These are phyloP conservation scores for Tenodera sinensis DNA, from an alignment of 2,888 invertebrate genomes.

Conservation along the genomic window DNA sequence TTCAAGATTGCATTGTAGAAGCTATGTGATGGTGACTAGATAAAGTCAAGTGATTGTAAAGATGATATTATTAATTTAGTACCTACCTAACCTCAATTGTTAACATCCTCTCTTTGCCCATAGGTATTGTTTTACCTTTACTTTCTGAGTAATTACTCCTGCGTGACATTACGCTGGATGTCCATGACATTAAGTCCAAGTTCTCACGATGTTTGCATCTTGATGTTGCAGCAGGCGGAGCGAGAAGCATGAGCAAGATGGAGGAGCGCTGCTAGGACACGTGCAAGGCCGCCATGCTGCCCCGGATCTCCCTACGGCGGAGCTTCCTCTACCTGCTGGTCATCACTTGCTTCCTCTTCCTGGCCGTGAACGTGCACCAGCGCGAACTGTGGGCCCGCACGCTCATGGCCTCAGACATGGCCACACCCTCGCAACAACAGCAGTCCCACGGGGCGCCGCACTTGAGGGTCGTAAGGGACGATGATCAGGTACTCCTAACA, in stretches of 20 bases:
- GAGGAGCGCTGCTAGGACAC: neutral
- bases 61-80: no score
- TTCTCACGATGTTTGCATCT: neutral
- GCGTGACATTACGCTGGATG: neutral
- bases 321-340: slow-evolving; percentile 50
- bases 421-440: slow-evolving; percentile 46
- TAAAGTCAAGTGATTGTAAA: no score
- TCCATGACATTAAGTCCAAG: neutral
- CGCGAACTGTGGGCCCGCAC: slow-evolving; percentile 43
- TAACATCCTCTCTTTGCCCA: no score
- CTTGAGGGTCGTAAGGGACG: neutral
- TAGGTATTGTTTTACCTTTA: neutral
- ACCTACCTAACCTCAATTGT: no score
- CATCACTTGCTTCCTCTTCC: slow-evolving; percentile 51
- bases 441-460: slow-evolving; percentile 35
- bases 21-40: no score
- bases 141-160: neutral
- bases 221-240: neutral
- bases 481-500: neutral
- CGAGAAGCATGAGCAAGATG: neutral
- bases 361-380: slow-evolving; percentile 51
- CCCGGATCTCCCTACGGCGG: slow-evolving; percentile 55
- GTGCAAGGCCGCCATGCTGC: slow-evolving; percentile 40
- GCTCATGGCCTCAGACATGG: slow-evolving; percentile 28
- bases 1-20: no score